These are phyloP conservation scores for Platygyra sinensis DNA, from an alignment of 64 coral and sea anemone genomes.

Conservation along the genomic window DNA sequence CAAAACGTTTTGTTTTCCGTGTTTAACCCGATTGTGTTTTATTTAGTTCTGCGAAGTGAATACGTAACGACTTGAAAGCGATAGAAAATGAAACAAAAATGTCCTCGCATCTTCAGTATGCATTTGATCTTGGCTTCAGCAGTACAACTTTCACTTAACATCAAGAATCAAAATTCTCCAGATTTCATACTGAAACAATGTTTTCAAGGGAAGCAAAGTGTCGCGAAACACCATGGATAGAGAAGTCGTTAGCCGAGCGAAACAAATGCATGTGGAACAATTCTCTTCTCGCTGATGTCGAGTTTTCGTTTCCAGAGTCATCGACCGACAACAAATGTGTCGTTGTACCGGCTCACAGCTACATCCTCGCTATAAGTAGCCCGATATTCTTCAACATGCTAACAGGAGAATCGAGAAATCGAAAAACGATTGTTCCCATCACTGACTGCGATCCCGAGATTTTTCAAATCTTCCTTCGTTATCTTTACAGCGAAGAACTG, in stretches of 20 bases:
- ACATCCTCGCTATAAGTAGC: conserved; percentile 58
- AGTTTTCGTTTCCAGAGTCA: conserved; percentile 5
- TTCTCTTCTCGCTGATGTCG: conserved; percentile 47
- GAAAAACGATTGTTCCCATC: conserved; percentile 38
- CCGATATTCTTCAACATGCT: conserved; percentile 73
- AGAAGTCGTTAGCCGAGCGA: conserved; percentile 6
- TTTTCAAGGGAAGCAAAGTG: neutral
- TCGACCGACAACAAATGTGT: neutral
- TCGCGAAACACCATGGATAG: neutral
- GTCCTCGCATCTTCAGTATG: neutral
- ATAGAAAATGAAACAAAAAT: neutral
- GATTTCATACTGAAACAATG: neutral
- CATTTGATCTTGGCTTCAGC: neutral
- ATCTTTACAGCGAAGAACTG: conserved; percentile 51
- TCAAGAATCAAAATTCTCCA: neutral
- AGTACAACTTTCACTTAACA: too few relatives aligned
- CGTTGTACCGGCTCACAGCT: conserved; percentile 62
- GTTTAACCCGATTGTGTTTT: too few relatives aligned
- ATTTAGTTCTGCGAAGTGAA: too few relatives aligned
- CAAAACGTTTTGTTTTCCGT: too few relatives aligned
- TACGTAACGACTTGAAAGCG: too few relatives aligned
- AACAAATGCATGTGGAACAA: conserved; percentile 64
- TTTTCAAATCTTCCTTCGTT: conserved; percentile 57
- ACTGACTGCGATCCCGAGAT: conserved; percentile 62
- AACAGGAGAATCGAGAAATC: conserved; percentile 24